Percentiles rank a stretch among this genome's conserved stretches.
These are phyloP conservation scores for Anticlea derivata DNA, from an alignment of 2,888 invertebrate genomes.

Conservation along the genomic window DNA sequence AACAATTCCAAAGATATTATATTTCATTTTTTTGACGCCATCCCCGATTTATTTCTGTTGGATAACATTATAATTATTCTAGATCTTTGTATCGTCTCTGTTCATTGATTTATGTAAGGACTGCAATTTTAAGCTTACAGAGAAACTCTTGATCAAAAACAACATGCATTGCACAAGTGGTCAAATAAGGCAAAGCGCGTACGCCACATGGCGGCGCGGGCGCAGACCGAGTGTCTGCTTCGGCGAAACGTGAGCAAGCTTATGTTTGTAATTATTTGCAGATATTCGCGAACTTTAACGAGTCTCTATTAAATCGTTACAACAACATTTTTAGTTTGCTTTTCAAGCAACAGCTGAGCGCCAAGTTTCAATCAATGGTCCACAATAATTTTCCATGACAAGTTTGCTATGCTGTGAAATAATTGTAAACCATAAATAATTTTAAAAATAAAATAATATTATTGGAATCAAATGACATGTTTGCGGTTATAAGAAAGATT, in stretches of 20 bases:
- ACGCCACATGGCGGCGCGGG: slow-evolving; percentile 47
- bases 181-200: slow-evolving; percentile 45
- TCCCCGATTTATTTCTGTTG: too few relatives aligned
- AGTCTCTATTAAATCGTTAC: not conserved
- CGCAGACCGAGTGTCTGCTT: slow-evolving; percentile 74
- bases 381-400: too few relatives aligned
- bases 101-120: not conserved
- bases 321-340: not conserved
- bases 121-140: slow-evolving; percentile 20
- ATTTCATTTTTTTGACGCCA: too few relatives aligned
- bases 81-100: not conserved
- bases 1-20: too few relatives aligned
- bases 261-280: slow-evolving; percentile 32
- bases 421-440: too few relatives aligned
- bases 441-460: too few relatives aligned
- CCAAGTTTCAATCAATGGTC: slow-evolving; percentile 1
- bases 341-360: too few relatives aligned
- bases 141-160: slow-evolving; percentile 49
- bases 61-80: too few relatives aligned
- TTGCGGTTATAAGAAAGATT: too few relatives aligned
- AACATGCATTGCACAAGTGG: slow-evolving; percentile 47
- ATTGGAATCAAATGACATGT: too few relatives aligned
- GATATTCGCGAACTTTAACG: slow-evolving; percentile 30
- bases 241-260: slow-evolving; percentile 53
- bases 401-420: too few relatives aligned